Base-by-base conservation (phyloP, 2,113 vertebrate species). In the Anolis carolinensis region DNA sequence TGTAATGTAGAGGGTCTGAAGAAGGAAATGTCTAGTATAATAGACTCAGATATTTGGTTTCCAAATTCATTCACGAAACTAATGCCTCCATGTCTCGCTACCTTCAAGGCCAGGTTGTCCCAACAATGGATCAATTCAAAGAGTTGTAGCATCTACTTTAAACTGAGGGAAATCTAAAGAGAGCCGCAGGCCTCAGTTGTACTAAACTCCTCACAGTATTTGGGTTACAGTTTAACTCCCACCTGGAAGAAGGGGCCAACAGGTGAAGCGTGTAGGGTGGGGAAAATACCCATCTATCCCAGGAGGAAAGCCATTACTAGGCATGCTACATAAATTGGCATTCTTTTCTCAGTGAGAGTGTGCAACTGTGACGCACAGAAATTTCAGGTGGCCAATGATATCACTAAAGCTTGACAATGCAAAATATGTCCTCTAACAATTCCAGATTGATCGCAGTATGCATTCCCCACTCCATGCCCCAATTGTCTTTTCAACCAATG, bases 141-240 rank as follows among this genome's bases (percentile, higher is more conserved):
- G 86, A 88, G 87, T 84, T 93, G 91, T 84, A 90, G 90, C 55
- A 90, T 87, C 92, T 93, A 87, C 52, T 90, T 92, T 91, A 87
- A 91, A 92, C 81, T 81, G 81, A 92, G 81, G 82, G 88, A 93
- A 95, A 93, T 20, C 81, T 67, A 84, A 74, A 86, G 84, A 77
- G 50, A 0, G 52, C 94, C 93, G 65, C 87, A 77, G 93, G 94
- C 90, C 70, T 25, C 9, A 0, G 87, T 93, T 93, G 93, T 94
- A 93, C 94, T 20, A 75, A 89, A 62, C n/a, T 55, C 63, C 39
- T 91, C 70, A 85, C 83, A 39, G 59, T 79, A 84, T 94, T 85
- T 90, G 62, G 83, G 94, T 95, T 93, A 94, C 23, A 94, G 59
- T 94, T 94, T 95, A 95, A 95, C 94, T 95, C 21, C 78, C 86